These are phyloP conservation scores for Phrynocephalus vlangalii DNA, from an alignment of 2,797 vertebrate species.

Conservation along the genomic window DNA sequence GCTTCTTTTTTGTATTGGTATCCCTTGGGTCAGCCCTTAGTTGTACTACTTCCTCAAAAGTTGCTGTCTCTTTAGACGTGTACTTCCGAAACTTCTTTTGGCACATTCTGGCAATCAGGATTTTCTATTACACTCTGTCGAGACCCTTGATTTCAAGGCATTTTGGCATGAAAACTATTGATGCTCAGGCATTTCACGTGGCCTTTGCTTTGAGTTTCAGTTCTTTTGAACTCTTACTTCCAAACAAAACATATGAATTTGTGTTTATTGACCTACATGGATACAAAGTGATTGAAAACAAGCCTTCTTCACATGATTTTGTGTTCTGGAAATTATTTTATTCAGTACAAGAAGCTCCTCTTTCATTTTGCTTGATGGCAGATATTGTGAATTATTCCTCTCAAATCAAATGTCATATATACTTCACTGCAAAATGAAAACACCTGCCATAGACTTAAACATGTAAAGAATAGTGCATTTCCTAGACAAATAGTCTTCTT, in stretches of 20 bases:
- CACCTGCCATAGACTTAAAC: slow-evolving; percentile 10
- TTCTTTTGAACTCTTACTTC: slow-evolving; percentile 19
- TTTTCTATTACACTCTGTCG: not conserved
- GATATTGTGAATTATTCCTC: not conserved
- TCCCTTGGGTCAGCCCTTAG: not conserved
- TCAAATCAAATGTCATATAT: not conserved
- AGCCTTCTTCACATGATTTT: slow-evolving; percentile 11
- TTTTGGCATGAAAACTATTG: slow-evolving; percentile 21
- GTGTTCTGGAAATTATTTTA: slow-evolving; percentile 26
- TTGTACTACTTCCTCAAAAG: not conserved
- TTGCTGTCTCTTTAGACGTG: not conserved
- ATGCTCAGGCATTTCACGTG: slow-evolving; percentile 2
- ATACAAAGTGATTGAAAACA: slow-evolving; percentile 21
- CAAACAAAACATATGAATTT: slow-evolving; percentile 25
- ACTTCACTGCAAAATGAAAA: slow-evolving; percentile 34
- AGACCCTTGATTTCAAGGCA: not conserved
- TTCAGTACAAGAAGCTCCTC: not conserved
- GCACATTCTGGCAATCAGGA: not conserved
- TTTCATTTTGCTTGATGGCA: not conserved
- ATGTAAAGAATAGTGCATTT: not conserved
- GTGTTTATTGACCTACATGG: slow-evolving; percentile 11
- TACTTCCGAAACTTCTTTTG: not conserved
- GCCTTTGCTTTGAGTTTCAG: slow-evolving; percentile 26
- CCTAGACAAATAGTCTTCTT: slow-evolving; percentile 3
- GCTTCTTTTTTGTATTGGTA: not conserved